These are phyloP conservation scores for Ennomos fuscantarius DNA, from an alignment of 2,888 invertebrate genomes.

Conservation along the genomic window DNA sequence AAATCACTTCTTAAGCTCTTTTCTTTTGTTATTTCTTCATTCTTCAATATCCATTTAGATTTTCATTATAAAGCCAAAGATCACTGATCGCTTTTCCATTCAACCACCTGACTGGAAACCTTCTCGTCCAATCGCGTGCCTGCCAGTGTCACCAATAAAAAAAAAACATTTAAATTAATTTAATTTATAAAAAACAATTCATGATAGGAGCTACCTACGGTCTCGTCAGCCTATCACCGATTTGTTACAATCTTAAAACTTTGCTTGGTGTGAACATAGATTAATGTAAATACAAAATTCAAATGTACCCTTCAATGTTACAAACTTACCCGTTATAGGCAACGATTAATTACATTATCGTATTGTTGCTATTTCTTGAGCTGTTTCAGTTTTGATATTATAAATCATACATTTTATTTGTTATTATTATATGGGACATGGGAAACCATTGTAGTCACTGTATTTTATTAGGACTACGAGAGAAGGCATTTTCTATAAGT, in stretches of 20 bases:
- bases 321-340: conserved; percentile 50
- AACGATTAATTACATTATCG: conserved; percentile 44
- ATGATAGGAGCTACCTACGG: no score
- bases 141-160: no score
- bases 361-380: conserved; percentile 18
- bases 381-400: conserved; percentile 2
- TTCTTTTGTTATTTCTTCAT: no score
- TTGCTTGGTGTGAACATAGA: conserved; percentile 26
- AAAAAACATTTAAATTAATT: no score
- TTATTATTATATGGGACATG: conserved; percentile 3
- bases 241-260: not conserved
- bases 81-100: no score
- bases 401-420: conserved; percentile 14
- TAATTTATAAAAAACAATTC: no score
- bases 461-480: not conserved
- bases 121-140: no score
- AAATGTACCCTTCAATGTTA: conserved; percentile 69
- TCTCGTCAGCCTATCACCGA: no score
- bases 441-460: not conserved
- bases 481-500: not conserved
- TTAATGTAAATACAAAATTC: conserved; percentile 65
- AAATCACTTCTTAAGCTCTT: no score
- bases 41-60: no score
- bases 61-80: no score
- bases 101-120: no score